Percentiles rank a stretch among this genome's conserved stretches.
Evolutionary conservation across 2,888 invertebrate genomes (phyloP).

Genomic region (Nomada fabriciana): DNA sequence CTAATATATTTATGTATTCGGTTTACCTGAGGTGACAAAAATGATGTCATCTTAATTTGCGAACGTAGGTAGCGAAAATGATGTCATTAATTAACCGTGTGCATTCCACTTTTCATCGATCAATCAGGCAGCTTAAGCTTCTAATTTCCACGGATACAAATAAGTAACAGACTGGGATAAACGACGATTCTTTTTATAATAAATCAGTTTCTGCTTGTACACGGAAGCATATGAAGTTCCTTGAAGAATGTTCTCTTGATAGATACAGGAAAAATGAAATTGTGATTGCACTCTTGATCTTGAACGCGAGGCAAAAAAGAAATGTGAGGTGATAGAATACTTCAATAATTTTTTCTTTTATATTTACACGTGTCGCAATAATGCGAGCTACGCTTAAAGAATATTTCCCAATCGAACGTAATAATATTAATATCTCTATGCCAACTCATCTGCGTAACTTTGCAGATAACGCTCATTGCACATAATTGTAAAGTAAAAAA

Average conservation of each 20-base stretch:
- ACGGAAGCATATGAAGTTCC: too few species aligned
- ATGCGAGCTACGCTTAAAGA: too few species aligned
- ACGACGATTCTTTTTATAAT: background rate
- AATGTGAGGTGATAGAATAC: too few species aligned
- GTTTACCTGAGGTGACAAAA: constrained; percentile 1
- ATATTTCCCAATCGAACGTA: too few species aligned
- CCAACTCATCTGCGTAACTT: too few species aligned
- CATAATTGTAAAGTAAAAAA: too few species aligned
- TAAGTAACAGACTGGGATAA: background rate
- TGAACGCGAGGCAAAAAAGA: too few species aligned
- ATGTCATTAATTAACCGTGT: background rate
- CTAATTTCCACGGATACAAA: background rate
- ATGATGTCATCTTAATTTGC: constrained; percentile 9
- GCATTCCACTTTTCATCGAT: constrained; percentile 8
- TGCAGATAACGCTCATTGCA: too few species aligned
- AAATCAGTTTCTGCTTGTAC: background rate
- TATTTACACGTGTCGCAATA: too few species aligned
- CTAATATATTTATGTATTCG: background rate
- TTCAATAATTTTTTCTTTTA: too few species aligned
- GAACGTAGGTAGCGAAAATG: background rate
- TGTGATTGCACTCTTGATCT: too few species aligned
- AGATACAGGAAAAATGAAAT: background rate
- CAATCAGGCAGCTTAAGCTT: background rate
- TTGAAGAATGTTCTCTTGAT: background rate
- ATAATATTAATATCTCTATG: too few species aligned